Percentiles rank a stretch among this genome's conserved stretches.
phyloP scores from a whole-genome alignment of 1,140 invertebrate species.

The Drosophila pseudoobscura region DNA sequence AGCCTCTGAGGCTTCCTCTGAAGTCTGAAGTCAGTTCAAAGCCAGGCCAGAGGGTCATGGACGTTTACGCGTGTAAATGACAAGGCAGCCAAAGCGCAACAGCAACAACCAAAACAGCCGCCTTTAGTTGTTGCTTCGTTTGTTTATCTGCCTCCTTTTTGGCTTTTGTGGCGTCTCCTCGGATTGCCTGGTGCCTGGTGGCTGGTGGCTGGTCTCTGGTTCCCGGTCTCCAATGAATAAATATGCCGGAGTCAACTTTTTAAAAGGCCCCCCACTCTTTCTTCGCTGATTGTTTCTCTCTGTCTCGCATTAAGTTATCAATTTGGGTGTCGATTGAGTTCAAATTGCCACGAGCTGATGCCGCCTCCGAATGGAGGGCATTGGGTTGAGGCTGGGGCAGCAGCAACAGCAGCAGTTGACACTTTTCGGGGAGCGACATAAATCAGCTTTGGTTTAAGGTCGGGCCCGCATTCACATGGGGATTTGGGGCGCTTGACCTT shows the following conservation, averaged over 20 bases:
- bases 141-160: conserved; percentile 32
- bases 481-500: conserved; percentile 44
- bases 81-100: conserved; percentile 51
- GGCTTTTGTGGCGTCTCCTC: conserved; percentile 22
- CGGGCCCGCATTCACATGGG: conserved; percentile 38
- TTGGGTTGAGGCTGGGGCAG: conserved; percentile 48
- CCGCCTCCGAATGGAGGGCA: conserved; percentile 64
- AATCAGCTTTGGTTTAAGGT: conserved; percentile 66
- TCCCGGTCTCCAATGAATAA: conserved; percentile 42
- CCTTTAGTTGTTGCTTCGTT: conserved; percentile 40
- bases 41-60: conserved; percentile 75
- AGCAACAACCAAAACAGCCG: conserved; percentile 20
- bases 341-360: conserved; percentile 77
- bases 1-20: conserved; percentile 5
- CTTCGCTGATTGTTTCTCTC: neutral
- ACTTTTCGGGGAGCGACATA: conserved; percentile 72
- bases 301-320: conserved; percentile 73
- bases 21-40: conserved; percentile 38
- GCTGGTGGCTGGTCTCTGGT: too few relatives aligned
- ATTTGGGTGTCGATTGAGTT: conserved; percentile 74
- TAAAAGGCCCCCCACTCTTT: conserved; percentile 37
- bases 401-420: conserved; percentile 49
- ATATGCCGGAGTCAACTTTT: conserved; percentile 51
- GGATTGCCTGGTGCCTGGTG: conserved; percentile 31
- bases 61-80: conserved; percentile 79